Conservation (phyloP, 2,888 invertebrate species). For the Diadegma fenestrale region DNA sequence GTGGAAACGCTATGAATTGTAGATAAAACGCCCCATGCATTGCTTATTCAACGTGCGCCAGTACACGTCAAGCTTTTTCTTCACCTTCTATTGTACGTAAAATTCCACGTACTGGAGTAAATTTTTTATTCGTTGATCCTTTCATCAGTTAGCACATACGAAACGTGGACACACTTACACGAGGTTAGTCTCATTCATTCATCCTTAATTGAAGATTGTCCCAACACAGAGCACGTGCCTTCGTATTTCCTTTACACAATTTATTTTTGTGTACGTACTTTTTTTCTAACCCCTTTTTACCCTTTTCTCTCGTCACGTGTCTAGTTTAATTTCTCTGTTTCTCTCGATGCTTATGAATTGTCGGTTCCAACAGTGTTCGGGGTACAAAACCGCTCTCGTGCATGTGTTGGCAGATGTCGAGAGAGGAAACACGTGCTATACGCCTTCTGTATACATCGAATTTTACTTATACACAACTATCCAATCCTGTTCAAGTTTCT, state of each 20-base stretch:
- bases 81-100: constrained; percentile 11
- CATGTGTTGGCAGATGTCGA: constrained; percentile 46
- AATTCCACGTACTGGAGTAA: constrained; percentile 27
- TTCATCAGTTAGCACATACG: neutral
- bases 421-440: constrained; percentile 55
- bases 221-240: constrained; percentile 42
- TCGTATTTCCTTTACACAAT: constrained; percentile 43
- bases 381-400: constrained; percentile 26
- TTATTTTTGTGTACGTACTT: neutral
- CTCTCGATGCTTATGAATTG: constrained; percentile 8
- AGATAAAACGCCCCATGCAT: neutral
- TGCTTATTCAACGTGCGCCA: neutral
- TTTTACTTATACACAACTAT: constrained; percentile 32
- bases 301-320: constrained; percentile 21
- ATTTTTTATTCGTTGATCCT: constrained; percentile 20
- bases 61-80: neutral
- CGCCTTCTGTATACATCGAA: constrained; percentile 28
- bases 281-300: constrained; percentile 13
- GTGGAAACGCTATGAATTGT: neutral
- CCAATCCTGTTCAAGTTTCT: neutral
- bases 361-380: constrained; percentile 25
- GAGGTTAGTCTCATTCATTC: constrained; percentile 12
- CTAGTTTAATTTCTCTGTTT: constrained; percentile 26
- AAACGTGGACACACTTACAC: neutral
- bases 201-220: constrained; percentile 46